These are phyloP conservation scores for Actinostola sp. DNA, from an alignment of 92 coral and sea anemone species.

Conservation along the genomic window DNA sequence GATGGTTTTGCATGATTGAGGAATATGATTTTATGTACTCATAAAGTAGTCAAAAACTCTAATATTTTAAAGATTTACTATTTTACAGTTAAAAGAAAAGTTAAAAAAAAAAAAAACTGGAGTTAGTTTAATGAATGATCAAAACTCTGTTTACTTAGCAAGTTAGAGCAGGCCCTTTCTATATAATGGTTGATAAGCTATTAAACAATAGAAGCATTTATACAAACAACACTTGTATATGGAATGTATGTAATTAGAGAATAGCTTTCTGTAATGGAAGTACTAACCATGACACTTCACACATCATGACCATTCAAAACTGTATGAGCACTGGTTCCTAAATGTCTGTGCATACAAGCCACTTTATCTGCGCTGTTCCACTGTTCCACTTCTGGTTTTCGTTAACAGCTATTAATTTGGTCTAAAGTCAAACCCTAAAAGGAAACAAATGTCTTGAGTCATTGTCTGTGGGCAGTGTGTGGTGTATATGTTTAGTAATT, in stretches of 20 bases:
- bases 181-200: conserved; percentile 1
- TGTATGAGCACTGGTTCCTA: neutral
- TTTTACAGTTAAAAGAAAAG: too few species aligned
- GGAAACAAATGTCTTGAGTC: neutral
- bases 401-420: neutral
- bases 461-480: neutral
- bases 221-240: neutral
- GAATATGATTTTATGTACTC: neutral
- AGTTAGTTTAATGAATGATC: neutral
- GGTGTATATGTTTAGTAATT: neutral
- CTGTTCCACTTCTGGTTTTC: neutral
- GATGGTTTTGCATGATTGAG: neutral
- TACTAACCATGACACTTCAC: neutral
- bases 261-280: neutral
- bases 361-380: neutral
- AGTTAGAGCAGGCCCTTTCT: neutral
- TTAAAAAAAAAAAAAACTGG: neutral
- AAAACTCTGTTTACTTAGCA: neutral
- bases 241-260: neutral
- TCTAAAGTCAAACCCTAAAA: neutral
- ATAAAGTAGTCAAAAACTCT: too few species aligned
- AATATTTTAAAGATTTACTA: too few species aligned
- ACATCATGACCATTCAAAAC: neutral
- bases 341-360: neutral
- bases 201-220: neutral